Conservation (phyloP, 2,113 vertebrate species). For the Passer domesticus region DNA sequence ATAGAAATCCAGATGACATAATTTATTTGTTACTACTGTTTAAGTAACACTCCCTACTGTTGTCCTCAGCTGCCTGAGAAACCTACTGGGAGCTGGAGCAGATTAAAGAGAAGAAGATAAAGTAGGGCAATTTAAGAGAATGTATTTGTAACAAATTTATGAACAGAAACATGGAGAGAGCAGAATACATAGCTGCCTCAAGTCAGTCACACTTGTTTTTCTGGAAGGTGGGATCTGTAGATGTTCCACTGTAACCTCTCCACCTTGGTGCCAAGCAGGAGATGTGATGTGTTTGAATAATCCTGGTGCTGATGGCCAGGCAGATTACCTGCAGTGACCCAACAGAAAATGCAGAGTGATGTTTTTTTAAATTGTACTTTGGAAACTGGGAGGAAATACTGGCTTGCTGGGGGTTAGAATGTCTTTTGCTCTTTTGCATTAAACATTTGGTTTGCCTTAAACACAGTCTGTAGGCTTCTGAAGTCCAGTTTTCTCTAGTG, state of each 20-base stretch:
- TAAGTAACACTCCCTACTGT: not conserved
- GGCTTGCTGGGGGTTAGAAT: not conserved
- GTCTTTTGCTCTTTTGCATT: not conserved
- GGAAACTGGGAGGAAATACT: not conserved
- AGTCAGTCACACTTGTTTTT: not conserved
- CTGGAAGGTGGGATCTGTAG: not conserved
- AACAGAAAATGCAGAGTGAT: not conserved
- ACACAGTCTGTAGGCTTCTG: not conserved
- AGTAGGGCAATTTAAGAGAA: not conserved
- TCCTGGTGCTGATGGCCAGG: not conserved
- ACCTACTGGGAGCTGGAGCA: not conserved
- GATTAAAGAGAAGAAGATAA: not conserved
- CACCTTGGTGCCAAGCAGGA: not conserved
- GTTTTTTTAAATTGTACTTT: not conserved
- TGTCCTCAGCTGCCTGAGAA: not conserved
- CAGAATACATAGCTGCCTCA: not conserved
- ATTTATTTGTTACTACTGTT: slow-evolving; percentile 25
- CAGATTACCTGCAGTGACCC: not conserved
- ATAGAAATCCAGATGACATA: slow-evolving; percentile 7
- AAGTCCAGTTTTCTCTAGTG: not conserved
- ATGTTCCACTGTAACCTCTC: not conserved
- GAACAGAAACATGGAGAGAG: not conserved
- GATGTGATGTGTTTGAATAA: not conserved
- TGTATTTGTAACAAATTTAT: not conserved
- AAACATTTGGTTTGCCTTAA: not conserved